Evolutionary conservation across 2,888 invertebrate species (phyloP), one percentile per base, ranked within the genome.

Genomic region (Andrena minutula): DNA sequence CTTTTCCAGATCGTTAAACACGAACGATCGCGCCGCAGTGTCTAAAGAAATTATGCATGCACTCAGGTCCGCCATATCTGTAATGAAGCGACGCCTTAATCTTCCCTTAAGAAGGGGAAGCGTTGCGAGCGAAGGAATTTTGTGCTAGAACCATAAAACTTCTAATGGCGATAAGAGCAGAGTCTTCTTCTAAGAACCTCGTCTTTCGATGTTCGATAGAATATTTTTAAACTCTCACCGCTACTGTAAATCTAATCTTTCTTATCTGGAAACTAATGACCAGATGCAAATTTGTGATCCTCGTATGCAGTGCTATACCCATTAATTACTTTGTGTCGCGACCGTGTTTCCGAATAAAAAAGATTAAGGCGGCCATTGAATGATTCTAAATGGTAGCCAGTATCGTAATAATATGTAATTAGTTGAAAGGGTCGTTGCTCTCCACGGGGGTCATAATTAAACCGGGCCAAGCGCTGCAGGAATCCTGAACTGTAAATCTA

Each of bases 401-500:
- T 66, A 61, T 51, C 35, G 68, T 49, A 69, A 69, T 75, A 53
- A 61, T 49, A 35, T 35, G 53, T 20, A 74, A 74, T 74, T 74
- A 61, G 26, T 74, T 30, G 41, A 66, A 61, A 66, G 35, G 74
- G 74, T 23, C 51, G 35, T 51, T 53, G 73, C 49, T 6, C 23
- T 53, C 32, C 8, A 8, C 2, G 10, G 35, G 28, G 78, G 47
- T 28, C 8, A 47, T 65, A 70, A 71, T 79, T 79, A 53, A 70
- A 78, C 60, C 41, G 49, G 51, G 60, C n/a, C 70, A 76, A 63
- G 64, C 51, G 51, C 49, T 20, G 23, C 16, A 47, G 35, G 49
- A 71, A 60, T 61, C 41, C 53, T 61, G 66, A 70, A 79, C 71
- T 71, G 65, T 66, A 71, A 78, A 80, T 78, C 79, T 78, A 60